These are phyloP conservation scores for Eupeodes luniger DNA, from an alignment of 2,888 invertebrate genomes.

Conservation along the genomic window DNA sequence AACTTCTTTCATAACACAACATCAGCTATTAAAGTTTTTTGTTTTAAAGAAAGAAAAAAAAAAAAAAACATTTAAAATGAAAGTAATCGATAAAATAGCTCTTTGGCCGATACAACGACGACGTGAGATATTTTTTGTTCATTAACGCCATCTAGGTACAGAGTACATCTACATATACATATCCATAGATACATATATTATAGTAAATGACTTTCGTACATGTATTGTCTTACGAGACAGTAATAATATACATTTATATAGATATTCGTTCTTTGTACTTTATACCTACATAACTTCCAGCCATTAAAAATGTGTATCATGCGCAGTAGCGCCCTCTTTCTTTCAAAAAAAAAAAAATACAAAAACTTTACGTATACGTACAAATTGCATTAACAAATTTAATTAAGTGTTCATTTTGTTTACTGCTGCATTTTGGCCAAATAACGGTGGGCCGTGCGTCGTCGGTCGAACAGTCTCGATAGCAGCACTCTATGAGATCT, in stretches of 20 bases:
- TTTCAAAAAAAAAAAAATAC: background rate
- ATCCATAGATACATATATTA: background rate
- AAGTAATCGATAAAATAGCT: conserved; percentile 72
- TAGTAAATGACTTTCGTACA: conserved; percentile 15
- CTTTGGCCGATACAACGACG: background rate
- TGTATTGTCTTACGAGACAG: conserved; percentile 45
- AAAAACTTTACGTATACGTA: background rate
- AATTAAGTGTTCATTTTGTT: conserved; percentile 75
- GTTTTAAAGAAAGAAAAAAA: background rate
- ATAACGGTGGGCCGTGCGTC: background rate
- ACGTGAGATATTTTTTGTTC: conserved; percentile 24
- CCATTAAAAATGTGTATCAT: conserved; percentile 55
- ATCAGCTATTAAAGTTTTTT: background rate
- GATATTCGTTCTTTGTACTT: conserved; percentile 16
- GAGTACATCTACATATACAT: too few species aligned
- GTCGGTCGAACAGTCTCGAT: conserved; percentile 6
- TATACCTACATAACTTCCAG: conserved; percentile 1
- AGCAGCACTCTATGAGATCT: too few species aligned
- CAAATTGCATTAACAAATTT: conserved; percentile 75
- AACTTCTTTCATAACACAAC: background rate
- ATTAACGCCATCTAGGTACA: conserved; percentile 37
- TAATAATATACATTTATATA: conserved; percentile 1
- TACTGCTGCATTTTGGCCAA: conserved; percentile 71
- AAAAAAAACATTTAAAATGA: conserved; percentile 54
- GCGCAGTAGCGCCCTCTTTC: conserved; percentile 57